These are phyloP conservation scores for Andrena chrysosceles DNA, from an alignment of 2,888 invertebrate genomes.

Conservation along the genomic window DNA sequence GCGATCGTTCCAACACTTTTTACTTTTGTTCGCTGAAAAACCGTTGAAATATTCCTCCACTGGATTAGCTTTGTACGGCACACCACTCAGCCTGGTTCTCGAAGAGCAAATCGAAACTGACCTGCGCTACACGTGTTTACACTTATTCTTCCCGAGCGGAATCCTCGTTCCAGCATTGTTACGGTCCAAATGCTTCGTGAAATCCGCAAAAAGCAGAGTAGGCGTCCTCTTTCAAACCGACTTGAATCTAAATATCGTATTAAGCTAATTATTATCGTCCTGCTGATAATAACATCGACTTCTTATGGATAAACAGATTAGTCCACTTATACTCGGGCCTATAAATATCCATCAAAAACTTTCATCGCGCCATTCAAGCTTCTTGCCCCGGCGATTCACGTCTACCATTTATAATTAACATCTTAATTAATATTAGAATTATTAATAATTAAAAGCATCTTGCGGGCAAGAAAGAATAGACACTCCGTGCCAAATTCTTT, in stretches of 20 bases:
- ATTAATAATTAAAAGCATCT: background rate
- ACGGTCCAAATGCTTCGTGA: conserved; percentile 15
- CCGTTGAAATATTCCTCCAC: background rate
- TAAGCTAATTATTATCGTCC: conserved; percentile 27
- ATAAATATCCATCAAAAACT: conserved; percentile 6
- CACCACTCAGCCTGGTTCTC: background rate
- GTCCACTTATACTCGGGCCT: background rate
- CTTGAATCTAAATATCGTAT: background rate
- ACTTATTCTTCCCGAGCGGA: conserved; percentile 34
- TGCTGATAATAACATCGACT: conserved; percentile 2
- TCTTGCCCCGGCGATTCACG: conserved; percentile 13
- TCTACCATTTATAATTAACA: conserved; percentile 8
- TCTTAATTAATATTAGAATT: conserved; percentile 16
- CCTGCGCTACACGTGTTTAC: conserved; percentile 56
- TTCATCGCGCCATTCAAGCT: background rate
- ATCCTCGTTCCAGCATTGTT: conserved; percentile 21
- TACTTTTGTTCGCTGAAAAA: background rate
- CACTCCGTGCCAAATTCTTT: background rate
- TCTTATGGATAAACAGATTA: background rate
- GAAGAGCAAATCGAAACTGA: conserved; percentile 47
- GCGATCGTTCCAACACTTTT: background rate
- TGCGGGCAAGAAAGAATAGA: too few species aligned
- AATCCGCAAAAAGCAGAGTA: conserved; percentile 8
- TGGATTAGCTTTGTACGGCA: background rate
- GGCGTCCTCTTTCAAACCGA: too few species aligned